phyloP scores from a whole-genome alignment of 2,113 vertebrate species.

The Microcebus murinus region DNA sequence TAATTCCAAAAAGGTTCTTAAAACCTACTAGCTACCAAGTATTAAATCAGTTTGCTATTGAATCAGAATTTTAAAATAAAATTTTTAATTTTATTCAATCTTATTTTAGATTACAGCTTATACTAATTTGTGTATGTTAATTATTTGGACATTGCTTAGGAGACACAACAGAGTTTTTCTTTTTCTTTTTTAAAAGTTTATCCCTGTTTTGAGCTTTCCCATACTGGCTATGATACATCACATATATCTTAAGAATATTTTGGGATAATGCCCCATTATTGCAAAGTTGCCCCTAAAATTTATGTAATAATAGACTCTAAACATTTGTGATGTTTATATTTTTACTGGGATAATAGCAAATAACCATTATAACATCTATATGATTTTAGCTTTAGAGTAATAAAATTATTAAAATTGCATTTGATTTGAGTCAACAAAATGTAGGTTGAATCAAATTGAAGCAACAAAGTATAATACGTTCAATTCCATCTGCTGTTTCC shows the following conservation, averaged over 20 bases:
- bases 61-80: neutral
- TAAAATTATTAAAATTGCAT: neutral
- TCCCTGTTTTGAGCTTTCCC: neutral
- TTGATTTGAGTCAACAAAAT: neutral
- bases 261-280: neutral
- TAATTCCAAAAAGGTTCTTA: neutral
- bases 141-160: neutral
- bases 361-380: neutral
- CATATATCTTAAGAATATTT: neutral
- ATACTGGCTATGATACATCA: neutral
- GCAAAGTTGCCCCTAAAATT: neutral
- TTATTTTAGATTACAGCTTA: neutral
- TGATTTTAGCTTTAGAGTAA: neutral
- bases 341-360: neutral
- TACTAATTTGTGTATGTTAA: neutral
- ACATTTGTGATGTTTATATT: neutral
- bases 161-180: neutral
- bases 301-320: neutral
- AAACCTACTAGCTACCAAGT: neutral
- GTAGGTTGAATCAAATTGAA: neutral
- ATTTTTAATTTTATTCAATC: neutral
- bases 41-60: neutral
- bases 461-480: neutral
- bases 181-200: neutral
- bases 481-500: neutral